A percentile compares a stretch with the other conserved stretches of the same genome.
These are phyloP conservation scores for Elaphurus davidianus DNA, from an alignment of 2,113 vertebrate genomes.

Conservation along the genomic window DNA sequence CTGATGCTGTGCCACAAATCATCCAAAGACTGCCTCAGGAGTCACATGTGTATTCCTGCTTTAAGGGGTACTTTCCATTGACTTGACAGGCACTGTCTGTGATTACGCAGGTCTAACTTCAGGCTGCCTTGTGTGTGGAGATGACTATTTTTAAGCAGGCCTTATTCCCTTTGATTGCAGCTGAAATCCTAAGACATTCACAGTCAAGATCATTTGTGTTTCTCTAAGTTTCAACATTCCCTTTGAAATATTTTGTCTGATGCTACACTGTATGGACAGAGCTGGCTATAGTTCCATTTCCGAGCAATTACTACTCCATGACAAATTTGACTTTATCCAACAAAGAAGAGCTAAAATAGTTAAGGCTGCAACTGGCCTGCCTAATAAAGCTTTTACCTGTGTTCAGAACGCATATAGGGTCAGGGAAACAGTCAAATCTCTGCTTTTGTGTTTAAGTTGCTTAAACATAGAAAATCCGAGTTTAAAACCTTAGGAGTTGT, in stretches of 20 bases:
- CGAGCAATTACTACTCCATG: slow-evolving; percentile 1
- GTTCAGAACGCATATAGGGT: not conserved
- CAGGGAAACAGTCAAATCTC: not conserved
- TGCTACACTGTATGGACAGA: not conserved
- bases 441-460: not conserved
- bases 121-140: not conserved
- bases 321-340: slow-evolving; percentile 10
- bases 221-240: slow-evolving; percentile 40
- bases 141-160: slow-evolving; percentile 44
- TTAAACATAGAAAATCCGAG: slow-evolving; percentile 33
- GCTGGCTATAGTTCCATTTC: not conserved
- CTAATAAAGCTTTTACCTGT: not conserved
- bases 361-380: not conserved
- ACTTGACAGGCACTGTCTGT: not conserved
- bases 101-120: not conserved
- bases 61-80: not conserved
- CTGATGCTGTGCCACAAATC: slow-evolving; percentile 50
- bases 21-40: not conserved
- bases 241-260: slow-evolving; percentile 51
- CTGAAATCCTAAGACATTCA: slow-evolving; percentile 43
- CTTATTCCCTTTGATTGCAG: not conserved
- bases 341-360: not conserved
- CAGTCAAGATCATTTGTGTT: not conserved
- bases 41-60: not conserved
- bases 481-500: slow-evolving; percentile 43